These are phyloP conservation scores for Bilobella aurantiaca DNA, from an alignment of 1,140 invertebrate species.

Conservation along the genomic window DNA sequence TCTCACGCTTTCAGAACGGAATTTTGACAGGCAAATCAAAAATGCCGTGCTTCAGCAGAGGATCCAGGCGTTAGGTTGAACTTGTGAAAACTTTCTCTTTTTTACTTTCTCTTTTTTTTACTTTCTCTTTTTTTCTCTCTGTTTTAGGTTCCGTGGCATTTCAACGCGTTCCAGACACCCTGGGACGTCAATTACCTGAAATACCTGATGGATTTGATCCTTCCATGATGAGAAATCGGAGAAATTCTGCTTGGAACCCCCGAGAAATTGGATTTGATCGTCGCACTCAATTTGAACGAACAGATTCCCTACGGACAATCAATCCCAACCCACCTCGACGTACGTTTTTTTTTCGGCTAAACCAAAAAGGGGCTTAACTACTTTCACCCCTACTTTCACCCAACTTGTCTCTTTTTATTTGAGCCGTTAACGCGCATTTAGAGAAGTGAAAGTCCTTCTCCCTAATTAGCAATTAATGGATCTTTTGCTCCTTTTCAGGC, in stretches of 20 bases:
- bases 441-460: too few relatives aligned
- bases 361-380: too few relatives aligned
- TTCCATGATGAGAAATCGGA: slow-evolving; percentile 29
- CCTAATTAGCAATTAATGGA: background rate
- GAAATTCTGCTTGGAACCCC: slow-evolving; percentile 32
- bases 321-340: slow-evolving; percentile 25
- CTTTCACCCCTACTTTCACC: too few relatives aligned
- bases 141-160: slow-evolving; percentile 31
- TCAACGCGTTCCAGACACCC: slow-evolving; percentile 27
- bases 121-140: too few relatives aligned
- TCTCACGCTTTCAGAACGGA: too few relatives aligned
- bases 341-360: slow-evolving; percentile 7
- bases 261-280: slow-evolving; percentile 32
- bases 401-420: too few relatives aligned
- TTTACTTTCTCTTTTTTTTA: too few relatives aligned
- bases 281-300: slow-evolving; percentile 31
- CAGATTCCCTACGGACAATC: slow-evolving; percentile 32
- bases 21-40: too few relatives aligned
- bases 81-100: background rate
- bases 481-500: slow-evolving; percentile 14
- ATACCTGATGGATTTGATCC: slow-evolving; percentile 29
- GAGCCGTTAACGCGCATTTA: too few relatives aligned
- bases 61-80: background rate
- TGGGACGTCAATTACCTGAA: slow-evolving; percentile 32
- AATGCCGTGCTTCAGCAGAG: too few relatives aligned